These are phyloP conservation scores for Myioborus melanocephalus DNA, from an alignment of 2,797 vertebrate species.

Conservation along the genomic window DNA sequence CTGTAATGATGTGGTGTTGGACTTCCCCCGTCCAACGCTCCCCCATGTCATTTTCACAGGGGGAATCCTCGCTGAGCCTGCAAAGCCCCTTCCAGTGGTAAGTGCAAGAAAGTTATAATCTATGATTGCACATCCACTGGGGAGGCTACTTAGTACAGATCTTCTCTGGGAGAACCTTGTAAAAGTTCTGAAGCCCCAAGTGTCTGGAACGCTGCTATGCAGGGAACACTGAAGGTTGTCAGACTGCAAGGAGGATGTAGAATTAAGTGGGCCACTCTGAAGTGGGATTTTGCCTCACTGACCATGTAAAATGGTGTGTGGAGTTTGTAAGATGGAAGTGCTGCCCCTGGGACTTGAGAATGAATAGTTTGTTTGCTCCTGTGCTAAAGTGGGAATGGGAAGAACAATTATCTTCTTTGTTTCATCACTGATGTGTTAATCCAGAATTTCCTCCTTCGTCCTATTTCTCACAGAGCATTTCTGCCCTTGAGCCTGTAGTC, in stretches of 20 bases:
- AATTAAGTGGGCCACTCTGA: not conserved
- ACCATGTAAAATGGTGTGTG: not conserved
- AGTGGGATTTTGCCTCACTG: not conserved
- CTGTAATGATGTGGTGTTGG: slow-evolving; percentile 64
- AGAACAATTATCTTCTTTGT: not conserved
- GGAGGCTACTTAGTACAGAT: not conserved
- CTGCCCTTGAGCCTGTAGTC: not conserved
- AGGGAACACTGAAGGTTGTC: not conserved
- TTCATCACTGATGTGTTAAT: not conserved
- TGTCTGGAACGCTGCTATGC: not conserved
- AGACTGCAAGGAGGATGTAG: not conserved
- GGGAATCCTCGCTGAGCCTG: slow-evolving; percentile 60
- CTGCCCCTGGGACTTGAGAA: not conserved
- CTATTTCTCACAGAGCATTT: not conserved
- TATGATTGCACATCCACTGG: not conserved
- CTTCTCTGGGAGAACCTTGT: not conserved
- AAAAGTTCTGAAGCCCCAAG: not conserved
- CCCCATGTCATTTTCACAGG: slow-evolving; percentile 68
- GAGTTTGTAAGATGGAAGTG: not conserved
- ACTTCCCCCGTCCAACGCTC: slow-evolving; percentile 66
- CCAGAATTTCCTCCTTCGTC: not conserved
- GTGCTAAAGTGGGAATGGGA: not conserved
- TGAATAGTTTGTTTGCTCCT: not conserved
- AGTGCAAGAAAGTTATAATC: not conserved
- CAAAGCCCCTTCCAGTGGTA: slow-evolving; percentile 63